These are phyloP conservation scores for Garra rufa DNA, from an alignment of 2,113 vertebrate species.

Conservation along the genomic window DNA sequence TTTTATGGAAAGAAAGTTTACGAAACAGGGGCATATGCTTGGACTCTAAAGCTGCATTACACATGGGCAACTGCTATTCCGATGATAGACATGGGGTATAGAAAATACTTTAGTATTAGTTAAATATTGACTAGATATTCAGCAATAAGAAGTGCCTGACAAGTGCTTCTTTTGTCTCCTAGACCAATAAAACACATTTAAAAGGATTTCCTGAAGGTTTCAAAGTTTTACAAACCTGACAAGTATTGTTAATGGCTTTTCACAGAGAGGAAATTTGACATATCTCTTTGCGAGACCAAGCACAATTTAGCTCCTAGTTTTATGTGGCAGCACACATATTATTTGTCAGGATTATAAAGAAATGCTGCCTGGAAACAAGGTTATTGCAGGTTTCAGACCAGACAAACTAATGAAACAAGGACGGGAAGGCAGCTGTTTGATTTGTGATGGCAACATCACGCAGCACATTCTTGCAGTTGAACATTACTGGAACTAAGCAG, in stretches of 20 bases:
- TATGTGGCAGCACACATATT: constrained; percentile 28
- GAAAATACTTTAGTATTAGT: not conserved
- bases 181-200: not conserved
- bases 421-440: constrained; percentile 52
- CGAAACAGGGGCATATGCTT: constrained; percentile 47
- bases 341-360: constrained; percentile 32
- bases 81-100: constrained; percentile 13
- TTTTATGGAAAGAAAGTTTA: constrained; percentile 53
- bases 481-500: constrained; percentile 56
- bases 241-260: constrained; percentile 18
- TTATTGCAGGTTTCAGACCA: constrained; percentile 44
- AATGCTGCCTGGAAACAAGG: constrained; percentile 47
- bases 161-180: constrained; percentile 1
- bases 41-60: constrained; percentile 3
- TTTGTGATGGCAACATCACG: constrained; percentile 62
- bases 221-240: constrained; percentile 2
- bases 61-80: constrained; percentile 22
- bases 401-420: constrained; percentile 53
- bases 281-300: constrained; percentile 10
- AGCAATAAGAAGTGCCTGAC: not conserved
- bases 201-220: constrained; percentile 28
- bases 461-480: constrained; percentile 56
- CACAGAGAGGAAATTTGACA: constrained; percentile 18
- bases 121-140: constrained; percentile 4
- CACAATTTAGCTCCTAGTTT: constrained; percentile 28